Conservation (phyloP, 1,140 invertebrate species). For the Asbolus verrucosus region DNA sequence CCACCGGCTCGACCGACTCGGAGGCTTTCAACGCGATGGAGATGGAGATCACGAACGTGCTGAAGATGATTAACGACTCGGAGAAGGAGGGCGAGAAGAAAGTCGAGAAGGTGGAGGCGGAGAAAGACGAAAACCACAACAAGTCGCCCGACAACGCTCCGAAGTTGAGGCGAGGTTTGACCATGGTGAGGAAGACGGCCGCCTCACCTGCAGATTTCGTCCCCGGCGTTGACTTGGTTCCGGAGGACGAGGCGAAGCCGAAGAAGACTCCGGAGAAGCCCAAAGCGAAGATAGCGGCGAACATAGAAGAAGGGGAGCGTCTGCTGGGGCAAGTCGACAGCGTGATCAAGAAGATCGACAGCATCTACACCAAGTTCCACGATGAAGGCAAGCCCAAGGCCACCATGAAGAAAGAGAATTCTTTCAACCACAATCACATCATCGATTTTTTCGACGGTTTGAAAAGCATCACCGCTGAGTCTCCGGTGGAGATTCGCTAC, state of each 20-base stretch:
- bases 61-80: conserved; percentile 46
- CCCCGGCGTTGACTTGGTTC: no score
- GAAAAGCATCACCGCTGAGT: background rate
- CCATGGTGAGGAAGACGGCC: background rate
- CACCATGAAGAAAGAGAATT: background rate
- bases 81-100: background rate
- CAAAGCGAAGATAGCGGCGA: background rate
- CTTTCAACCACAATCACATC: background rate
- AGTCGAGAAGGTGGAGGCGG: background rate
- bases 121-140: conserved; percentile 22
- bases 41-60: conserved; percentile 57
- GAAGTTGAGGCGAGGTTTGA: background rate
- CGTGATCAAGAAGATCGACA: conserved; percentile 22
- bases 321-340: conserved; percentile 9
- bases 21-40: conserved; percentile 59
- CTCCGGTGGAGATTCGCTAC: background rate
- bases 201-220: no score
- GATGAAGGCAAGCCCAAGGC: background rate
- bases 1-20: conserved; percentile 37
- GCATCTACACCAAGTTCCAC: conserved; percentile 20
- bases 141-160: background rate
- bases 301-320: conserved; percentile 15
- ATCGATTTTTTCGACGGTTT: conserved; percentile 1
- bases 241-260: background rate
- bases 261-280: background rate